Base-by-base conservation (phyloP, 2,797 vertebrate genomes). In the Molossus molossus region DNA sequence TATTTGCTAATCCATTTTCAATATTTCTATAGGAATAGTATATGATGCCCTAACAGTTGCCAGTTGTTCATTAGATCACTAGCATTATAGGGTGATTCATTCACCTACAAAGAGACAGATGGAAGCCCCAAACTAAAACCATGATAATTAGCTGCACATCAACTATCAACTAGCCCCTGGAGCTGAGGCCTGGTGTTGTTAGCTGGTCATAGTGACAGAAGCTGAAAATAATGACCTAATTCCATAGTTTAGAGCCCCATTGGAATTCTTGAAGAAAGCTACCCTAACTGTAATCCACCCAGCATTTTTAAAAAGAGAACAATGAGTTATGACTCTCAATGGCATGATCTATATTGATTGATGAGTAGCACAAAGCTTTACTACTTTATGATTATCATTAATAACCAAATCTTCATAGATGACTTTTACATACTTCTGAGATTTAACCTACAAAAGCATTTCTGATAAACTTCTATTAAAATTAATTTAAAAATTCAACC, bases 401-500 rank as follows among this genome's bases (percentile, higher is more conserved):
- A 67, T 67, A 73, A 75, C 45, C 15, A 94, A 72, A 76, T 87
- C 62, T 67, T 80, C 55, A 70, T 45, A 69, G 70, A 33, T 76
- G 15, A 48, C 29, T 70, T 76, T 70, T 57, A 62, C 1, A 57
- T 27, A 50, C 4, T 84, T 73, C 0, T 75, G 57, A 75, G 45
- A 64, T 15, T 21, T 88, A 77, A 29, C 18, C 23, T 58, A 88
- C 11, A 86, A 53, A 37, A 67, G 15, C 13, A 60, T 84, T 77
- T 93, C 15, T 91, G 37, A 75, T 15, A 57, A 13, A 9, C 1
- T 6, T 53, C 4, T 81, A 64, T 76, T 86, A 84, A 93, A 73
- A 73, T 37, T 33, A 83, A 83, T 90, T 93, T 70, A 27, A 87
- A 84, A 76, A 37, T 75, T 37, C 60, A 65, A 48, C 20, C 29